phyloP scores from a whole-genome alignment of 2,113 vertebrate species.

The Brachyhypopomus gauderio region DNA sequence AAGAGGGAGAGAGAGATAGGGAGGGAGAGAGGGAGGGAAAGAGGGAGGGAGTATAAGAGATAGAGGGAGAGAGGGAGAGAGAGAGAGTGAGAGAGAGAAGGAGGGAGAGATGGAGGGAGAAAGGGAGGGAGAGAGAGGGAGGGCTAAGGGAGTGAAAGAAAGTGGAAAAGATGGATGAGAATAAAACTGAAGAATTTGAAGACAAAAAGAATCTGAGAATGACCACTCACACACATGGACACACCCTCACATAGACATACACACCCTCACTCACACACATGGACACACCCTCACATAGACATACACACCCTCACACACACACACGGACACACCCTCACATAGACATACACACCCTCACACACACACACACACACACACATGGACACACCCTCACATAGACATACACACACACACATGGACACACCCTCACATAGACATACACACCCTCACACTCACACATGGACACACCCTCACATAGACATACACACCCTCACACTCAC shows the following conservation, averaged over 20 bases:
- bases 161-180: not conserved
- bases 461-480: not conserved
- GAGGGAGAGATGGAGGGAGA: not conserved
- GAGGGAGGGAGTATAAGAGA: too few species aligned
- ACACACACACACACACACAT: conserved; percentile 8
- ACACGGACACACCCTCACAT: too few species aligned
- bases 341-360: too few species aligned
- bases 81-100: not conserved
- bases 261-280: not conserved
- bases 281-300: not conserved
- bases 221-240: not conserved
- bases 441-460: not conserved
- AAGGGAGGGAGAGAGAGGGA: not conserved
- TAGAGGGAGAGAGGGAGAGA: conserved; percentile 48
- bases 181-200: conserved; percentile 62
- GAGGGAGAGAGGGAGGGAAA: conserved; percentile 76
- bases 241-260: not conserved
- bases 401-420: not conserved
- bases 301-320: not conserved
- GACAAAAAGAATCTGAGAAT: conserved; percentile 63
- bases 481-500: not conserved
- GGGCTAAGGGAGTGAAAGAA: not conserved
- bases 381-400: not conserved
- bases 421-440: too few species aligned
- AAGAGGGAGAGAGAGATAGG: conserved; percentile 80